phyloP scores from a whole-genome alignment of 2,888 invertebrate species.

The Callyntrura guangdongensis region DNA sequence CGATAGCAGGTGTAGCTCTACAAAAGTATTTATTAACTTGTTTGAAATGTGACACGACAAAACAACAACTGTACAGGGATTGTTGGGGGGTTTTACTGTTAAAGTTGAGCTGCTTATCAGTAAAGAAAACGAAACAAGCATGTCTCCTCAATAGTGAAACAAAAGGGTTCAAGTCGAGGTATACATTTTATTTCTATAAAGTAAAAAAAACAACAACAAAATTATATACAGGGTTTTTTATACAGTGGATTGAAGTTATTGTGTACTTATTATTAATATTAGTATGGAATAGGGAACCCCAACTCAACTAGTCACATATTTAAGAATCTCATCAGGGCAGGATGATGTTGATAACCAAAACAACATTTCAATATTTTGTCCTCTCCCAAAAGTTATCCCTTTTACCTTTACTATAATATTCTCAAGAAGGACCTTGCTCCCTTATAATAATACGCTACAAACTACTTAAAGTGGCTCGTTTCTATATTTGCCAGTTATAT shows the following conservation, averaged over 20 bases:
- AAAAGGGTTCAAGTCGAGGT: background rate
- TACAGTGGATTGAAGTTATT: background rate
- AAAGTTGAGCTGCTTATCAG: constrained; percentile 48
- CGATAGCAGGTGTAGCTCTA: background rate
- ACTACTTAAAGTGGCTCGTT: constrained; percentile 62
- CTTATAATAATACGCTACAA: constrained; percentile 70
- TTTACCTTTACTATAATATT: constrained; percentile 42
- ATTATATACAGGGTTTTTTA: background rate
- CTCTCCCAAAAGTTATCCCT: constrained; percentile 61
- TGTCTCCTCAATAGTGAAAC: background rate
- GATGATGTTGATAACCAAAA: constrained; percentile 46
- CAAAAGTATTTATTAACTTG: constrained; percentile 30
- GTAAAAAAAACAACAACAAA: background rate
- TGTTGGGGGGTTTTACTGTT: constrained; percentile 61
- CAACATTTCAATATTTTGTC: constrained; percentile 58
- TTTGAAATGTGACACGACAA: constrained; percentile 45
- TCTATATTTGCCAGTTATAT: constrained; percentile 14
- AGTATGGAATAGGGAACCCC: constrained; percentile 47
- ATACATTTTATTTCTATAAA: background rate
- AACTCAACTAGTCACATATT: constrained; percentile 37
- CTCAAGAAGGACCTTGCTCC: constrained; percentile 78
- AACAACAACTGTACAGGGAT: constrained; percentile 48
- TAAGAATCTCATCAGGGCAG: constrained; percentile 56
- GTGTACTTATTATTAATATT: background rate
- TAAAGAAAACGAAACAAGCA: constrained; percentile 25